Evolutionary conservation across 2,797 vertebrate genomes (phyloP), one percentile per base, ranked within the genome.

Genomic region (Aeoliscus strigatus): DNA sequence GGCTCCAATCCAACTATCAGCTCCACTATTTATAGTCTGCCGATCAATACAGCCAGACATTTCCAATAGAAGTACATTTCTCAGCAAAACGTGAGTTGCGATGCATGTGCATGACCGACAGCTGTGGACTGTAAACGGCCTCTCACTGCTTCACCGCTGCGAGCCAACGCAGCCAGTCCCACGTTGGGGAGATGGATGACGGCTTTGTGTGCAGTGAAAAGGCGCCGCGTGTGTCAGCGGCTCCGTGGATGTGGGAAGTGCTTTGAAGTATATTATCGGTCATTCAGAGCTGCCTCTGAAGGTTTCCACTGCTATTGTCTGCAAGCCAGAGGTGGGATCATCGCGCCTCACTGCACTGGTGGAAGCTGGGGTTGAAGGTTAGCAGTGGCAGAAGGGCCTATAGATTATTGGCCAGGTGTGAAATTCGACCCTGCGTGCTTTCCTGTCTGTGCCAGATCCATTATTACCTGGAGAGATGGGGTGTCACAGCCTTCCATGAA

Each of bases 221-320:
- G 73, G 63, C 60, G 65, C 70, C 78, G 80, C 73, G 62, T 64
- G 53, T 81, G 70, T 75, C 84, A 83, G 72, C 73, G 56, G 78
- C 79, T 73, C 79, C 44, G 74, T 66, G 80, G 78, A 64, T 77
- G 60, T 55, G 58, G 80, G 84, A 83, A 84, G 77, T 50, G 77
- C 83, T 88, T 88, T 89, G 86, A 88, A 87, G 84, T 88, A 59
- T 85, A 80, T 87, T 86, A 80, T 82, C 80, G 79, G 81, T 80
- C 79, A 79, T 82, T 83, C 62, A 72, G 70, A 60, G 81, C 75
- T 58, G 71, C 76, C 65, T 66, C 58, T 63, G 70, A 84, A 75
- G 74, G 77, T 74, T 79, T 82, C 74, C 77, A 77, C 70, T 73
- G 77, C 81, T 66, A 81, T 86, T 85, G 86, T 84, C 75, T 80